phyloP scores from a whole-genome alignment of 2,888 invertebrate species.

The Drosophila meridionalis region DNA sequence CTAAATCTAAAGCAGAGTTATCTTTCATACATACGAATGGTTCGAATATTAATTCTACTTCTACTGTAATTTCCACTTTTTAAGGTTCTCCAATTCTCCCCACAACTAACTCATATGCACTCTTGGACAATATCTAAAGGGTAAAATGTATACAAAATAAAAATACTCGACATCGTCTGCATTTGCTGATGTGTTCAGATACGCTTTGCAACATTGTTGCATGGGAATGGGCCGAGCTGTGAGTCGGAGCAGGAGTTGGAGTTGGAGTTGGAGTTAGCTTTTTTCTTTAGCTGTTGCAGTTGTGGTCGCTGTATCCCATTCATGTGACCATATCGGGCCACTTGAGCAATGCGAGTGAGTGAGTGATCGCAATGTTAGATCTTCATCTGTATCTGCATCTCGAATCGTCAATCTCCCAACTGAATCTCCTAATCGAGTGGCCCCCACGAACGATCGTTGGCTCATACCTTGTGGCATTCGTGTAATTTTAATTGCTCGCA shows the following conservation, averaged over 20 bases:
- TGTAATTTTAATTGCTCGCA: conserved; percentile 68
- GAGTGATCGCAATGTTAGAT: conserved; percentile 21
- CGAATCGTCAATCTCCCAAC: not conserved
- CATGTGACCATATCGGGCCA: not conserved
- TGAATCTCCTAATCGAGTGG: conserved; percentile 22
- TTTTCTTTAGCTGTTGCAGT: not conserved
- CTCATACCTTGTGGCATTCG: conserved; percentile 27
- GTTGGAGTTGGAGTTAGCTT: not conserved
- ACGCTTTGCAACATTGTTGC: conserved; percentile 74
- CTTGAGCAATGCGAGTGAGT: conserved; percentile 47
- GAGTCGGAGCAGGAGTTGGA: not conserved
- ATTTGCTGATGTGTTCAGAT: conserved; percentile 57
- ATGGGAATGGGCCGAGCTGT: conserved; percentile 55
- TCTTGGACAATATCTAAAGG: not conserved
- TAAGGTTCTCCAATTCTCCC: not conserved
- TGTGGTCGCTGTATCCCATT: conserved; percentile 16
- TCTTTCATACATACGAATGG: too few relatives aligned
- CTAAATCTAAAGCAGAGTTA: too few relatives aligned
- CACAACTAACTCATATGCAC: not conserved
- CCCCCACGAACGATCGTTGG: conserved; percentile 14
- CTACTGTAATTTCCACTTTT: too few relatives aligned
- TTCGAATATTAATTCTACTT: too few relatives aligned
- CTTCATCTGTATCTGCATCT: not conserved
- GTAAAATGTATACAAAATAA: not conserved
- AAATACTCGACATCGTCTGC: conserved; percentile 40